A percentile compares a stretch with the other conserved stretches of the same genome.
Conservation (phyloP, 2,113 vertebrate species). For the Malurus elegans region DNA sequence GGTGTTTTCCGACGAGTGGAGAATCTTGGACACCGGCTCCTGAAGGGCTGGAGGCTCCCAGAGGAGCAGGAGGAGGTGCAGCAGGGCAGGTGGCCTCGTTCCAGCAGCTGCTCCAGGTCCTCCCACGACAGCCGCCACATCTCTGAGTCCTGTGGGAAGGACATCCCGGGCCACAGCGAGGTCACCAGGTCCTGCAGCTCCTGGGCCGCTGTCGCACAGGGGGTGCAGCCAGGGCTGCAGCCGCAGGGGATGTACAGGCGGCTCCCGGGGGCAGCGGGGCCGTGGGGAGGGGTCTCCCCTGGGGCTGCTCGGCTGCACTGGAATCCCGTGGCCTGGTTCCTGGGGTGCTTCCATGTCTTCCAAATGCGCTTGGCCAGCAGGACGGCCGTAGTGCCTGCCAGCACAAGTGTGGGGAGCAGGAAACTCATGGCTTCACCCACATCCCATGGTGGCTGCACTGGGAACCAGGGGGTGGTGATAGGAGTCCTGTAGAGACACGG, state of each 20-base stretch:
- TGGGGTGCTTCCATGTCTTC: neutral
- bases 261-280: neutral
- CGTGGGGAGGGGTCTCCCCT: neutral
- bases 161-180: neutral
- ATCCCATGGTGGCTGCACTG: neutral
- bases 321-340: too few relatives aligned
- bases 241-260: neutral
- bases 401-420: neutral
- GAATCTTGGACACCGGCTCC: fast-evolving
- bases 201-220: neutral
- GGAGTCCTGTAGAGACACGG: neutral
- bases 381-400: neutral
- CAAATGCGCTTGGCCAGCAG: neutral
- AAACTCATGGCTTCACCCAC: neutral
- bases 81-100: neutral
- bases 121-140: neutral
- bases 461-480: neutral
- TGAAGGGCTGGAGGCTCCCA: neutral
- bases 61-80: neutral
- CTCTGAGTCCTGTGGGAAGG: neutral
- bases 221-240: neutral
- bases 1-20: fast-evolving
- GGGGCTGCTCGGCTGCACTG: neutral
- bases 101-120: neutral
- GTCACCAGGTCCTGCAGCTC: neutral